Evolutionary conservation across 1,140 invertebrate genomes (phyloP).

Genomic region (Papilio helenus): DNA sequence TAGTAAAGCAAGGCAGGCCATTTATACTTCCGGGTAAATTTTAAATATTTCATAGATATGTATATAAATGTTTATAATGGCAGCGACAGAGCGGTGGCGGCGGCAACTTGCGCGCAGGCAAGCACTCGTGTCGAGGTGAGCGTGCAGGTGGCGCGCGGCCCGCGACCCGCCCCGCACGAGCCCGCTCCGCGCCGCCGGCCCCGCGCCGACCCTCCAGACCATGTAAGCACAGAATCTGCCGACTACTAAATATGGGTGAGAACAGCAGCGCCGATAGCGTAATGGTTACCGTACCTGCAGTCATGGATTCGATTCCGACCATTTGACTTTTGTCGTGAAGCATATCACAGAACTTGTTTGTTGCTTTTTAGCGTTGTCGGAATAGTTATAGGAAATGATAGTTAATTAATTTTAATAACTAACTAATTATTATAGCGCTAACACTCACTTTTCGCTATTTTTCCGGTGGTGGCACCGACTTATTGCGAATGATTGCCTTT

Average conservation of each 20-base stretch:
- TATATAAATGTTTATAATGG: neutral
- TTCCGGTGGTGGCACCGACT: too few relatives aligned
- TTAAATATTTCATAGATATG: neutral
- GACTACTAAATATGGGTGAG: neutral
- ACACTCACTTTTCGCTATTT: too few relatives aligned
- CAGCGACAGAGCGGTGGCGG: constrained; percentile 40
- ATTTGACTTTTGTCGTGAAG: too few relatives aligned
- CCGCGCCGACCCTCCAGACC: neutral
- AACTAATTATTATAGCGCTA: too few relatives aligned
- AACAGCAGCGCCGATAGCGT: too few relatives aligned
- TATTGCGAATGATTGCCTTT: too few relatives aligned
- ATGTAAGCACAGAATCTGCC: neutral
- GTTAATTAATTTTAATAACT: too few relatives aligned
- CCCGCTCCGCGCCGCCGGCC: neutral
- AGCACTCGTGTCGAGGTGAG: constrained; percentile 42
- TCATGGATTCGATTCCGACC: too few relatives aligned
- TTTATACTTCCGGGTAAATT: neutral
- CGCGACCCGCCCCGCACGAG: neutral
- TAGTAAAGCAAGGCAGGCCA: neutral
- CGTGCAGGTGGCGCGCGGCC: constrained; percentile 52
- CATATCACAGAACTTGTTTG: too few relatives aligned
- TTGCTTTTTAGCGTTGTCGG: too few relatives aligned
- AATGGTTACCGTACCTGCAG: too few relatives aligned
- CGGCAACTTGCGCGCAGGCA: constrained; percentile 46
- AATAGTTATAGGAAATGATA: too few relatives aligned